These are phyloP conservation scores for Epirrhoe alternata DNA, from an alignment of 2,888 invertebrate species.

Conservation along the genomic window DNA sequence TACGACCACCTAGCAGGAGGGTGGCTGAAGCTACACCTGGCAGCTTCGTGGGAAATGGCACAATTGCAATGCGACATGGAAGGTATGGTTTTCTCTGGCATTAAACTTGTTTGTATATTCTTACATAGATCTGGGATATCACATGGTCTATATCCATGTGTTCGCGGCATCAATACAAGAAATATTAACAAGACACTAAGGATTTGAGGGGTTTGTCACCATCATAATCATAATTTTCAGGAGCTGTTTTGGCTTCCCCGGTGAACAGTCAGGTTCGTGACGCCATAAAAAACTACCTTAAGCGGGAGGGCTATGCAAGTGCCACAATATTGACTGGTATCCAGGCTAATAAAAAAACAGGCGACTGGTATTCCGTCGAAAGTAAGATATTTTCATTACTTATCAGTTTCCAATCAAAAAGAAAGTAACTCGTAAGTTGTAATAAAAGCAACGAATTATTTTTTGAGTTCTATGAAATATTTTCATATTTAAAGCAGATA, in stretches of 20 bases:
- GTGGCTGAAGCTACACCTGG: constrained; percentile 8
- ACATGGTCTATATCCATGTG: no score
- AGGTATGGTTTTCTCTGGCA: not conserved
- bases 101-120: not conserved
- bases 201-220: no score
- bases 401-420: no score
- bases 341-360: not conserved
- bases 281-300: not conserved
- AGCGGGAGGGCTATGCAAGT: not conserved
- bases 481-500: no score
- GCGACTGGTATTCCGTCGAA: constrained; percentile 7
- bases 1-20: constrained; percentile 10
- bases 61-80: constrained; percentile 11
- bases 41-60: constrained; percentile 2
- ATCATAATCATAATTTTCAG: constrained; percentile 4
- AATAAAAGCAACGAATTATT: no score
- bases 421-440: no score
- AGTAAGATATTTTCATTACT: not conserved
- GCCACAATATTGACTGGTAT: constrained; percentile 9
- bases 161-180: no score
- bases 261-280: constrained; percentile 6
- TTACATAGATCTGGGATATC: no score
- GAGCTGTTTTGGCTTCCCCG: constrained; percentile 8
- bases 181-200: no score
- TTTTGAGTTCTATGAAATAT: no score